Evolutionary conservation across 2,113 vertebrate species (phyloP).

Genomic region (Corynorhinus townsendii): DNA sequence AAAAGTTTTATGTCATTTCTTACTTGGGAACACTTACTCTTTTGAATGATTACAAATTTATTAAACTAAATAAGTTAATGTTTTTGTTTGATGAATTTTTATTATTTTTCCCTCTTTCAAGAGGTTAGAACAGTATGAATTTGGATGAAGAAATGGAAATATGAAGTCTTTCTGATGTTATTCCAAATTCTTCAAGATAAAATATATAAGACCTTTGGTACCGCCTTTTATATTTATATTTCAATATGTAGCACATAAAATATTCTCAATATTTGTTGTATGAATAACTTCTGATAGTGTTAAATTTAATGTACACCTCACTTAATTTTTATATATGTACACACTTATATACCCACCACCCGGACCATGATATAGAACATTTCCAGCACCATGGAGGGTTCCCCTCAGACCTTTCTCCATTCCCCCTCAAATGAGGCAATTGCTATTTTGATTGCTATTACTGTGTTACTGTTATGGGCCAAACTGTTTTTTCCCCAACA

Average conservation of each 20-base stretch:
- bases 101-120: background rate
- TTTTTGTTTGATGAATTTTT: background rate
- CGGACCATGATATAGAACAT: background rate
- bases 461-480: background rate
- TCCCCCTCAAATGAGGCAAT: background rate
- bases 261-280: background rate
- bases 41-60: conserved; percentile 11
- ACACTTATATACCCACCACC: background rate
- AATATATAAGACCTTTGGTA: background rate
- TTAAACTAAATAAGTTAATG: background rate
- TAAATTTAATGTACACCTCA: background rate
- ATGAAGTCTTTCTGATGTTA: background rate
- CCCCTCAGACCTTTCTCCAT: background rate
- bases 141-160: background rate
- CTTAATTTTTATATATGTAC: background rate
- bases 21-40: background rate
- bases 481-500: background rate
- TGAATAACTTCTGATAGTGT: background rate
- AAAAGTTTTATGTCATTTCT: background rate
- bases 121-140: background rate
- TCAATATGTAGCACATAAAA: background rate
- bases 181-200: background rate
- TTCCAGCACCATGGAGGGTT: background rate
- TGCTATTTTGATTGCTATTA: background rate
- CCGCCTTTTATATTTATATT: background rate